A percentile compares a stretch with the other conserved stretches of the same genome.
Conservation (phyloP, 2,113 vertebrate genomes). For the Aspidoscelis tigris region DNA sequence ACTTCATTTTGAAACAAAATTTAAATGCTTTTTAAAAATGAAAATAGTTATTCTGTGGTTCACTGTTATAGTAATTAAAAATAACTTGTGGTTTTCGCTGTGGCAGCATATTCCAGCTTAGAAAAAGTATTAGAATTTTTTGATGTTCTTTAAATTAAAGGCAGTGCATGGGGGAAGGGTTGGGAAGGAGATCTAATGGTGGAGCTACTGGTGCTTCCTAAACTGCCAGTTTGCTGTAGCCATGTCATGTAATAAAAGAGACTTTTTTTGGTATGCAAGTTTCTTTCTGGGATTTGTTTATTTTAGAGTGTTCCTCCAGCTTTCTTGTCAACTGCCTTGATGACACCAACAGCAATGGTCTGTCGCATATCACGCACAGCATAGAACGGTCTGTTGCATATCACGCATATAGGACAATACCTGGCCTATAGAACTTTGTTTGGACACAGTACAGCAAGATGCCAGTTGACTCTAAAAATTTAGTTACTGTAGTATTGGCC, state of each 20-base stretch:
- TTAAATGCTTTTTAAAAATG: conserved; percentile 59
- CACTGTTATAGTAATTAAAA: too few relatives aligned
- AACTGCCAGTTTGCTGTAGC: not conserved
- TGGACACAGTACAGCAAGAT: not conserved
- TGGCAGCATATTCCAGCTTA: not conserved
- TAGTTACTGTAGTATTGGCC: not conserved
- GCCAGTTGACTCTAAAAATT: not conserved
- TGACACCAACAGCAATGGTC: too few relatives aligned
- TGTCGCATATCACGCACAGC: too few relatives aligned
- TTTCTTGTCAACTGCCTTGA: too few relatives aligned
- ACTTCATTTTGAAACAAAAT: conserved; percentile 41
- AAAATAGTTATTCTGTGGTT: conserved; percentile 34
- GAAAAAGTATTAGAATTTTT: not conserved
- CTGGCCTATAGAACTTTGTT: not conserved
- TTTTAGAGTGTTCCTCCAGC: too few relatives aligned
- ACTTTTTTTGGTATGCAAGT: not conserved
- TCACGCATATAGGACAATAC: not conserved
- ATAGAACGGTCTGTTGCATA: too few relatives aligned
- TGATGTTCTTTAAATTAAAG: not conserved
- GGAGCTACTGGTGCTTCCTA: not conserved
- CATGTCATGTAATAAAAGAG: not conserved
- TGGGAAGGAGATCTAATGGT: not conserved
- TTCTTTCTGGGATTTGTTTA: too few relatives aligned
- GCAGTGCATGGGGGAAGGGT: not conserved
- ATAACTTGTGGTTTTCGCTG: not conserved